A percentile compares a stretch with the other conserved stretches of the same genome.
Conservation (phyloP, 2,113 vertebrate species). For the Periophthalmus modestus region DNA sequence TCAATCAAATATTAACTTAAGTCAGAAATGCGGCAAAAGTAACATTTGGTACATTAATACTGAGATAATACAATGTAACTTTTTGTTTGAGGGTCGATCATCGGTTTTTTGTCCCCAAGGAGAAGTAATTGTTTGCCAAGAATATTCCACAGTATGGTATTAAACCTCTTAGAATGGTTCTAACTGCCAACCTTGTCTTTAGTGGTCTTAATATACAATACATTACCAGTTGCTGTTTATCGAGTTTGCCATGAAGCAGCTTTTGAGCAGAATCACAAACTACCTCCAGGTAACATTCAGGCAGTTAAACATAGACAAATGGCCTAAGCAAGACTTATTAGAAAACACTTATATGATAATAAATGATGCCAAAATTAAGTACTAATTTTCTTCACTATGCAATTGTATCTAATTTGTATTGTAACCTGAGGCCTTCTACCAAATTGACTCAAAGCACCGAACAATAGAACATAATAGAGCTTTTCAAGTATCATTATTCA, state of each 20-base stretch:
- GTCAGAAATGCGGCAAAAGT: not conserved
- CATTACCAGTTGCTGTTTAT: no score
- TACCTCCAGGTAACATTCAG: not conserved
- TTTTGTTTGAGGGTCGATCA: no score
- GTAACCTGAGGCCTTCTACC: not conserved
- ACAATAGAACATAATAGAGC: not conserved
- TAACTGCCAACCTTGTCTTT: no score
- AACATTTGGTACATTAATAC: not conserved
- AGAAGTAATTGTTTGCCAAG: no score
- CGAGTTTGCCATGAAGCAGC: not conserved
- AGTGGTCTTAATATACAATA: no score
- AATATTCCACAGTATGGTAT: no score
- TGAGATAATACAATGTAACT: not conserved
- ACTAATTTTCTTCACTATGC: not conserved
- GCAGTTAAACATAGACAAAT: not conserved
- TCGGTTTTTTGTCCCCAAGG: no score
- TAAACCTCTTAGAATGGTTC: no score
- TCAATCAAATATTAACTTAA: not conserved
- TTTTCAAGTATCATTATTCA: not conserved
- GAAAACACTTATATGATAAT: not conserved
- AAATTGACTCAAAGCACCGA: not conserved
- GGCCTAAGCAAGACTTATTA: not conserved
- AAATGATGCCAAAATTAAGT: not conserved
- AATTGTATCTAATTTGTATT: not conserved
- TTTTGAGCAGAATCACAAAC: not conserved